Base-by-base conservation (phyloP, 2,113 vertebrate species). In the Zosterops japonicus region DNA sequence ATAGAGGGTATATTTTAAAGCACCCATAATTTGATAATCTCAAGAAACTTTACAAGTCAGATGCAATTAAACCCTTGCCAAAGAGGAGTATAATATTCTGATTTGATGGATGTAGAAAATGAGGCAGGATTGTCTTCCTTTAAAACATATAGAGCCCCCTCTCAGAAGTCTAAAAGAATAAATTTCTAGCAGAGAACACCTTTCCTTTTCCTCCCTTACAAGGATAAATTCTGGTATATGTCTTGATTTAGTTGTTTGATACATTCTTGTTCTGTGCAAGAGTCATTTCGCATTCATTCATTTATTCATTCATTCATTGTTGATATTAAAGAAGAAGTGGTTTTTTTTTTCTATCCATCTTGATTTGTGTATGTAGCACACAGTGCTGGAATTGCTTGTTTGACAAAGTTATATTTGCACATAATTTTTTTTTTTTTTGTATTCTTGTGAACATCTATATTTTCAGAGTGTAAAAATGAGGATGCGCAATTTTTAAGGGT, bases 401-500 rank as follows among this genome's bases (percentile, higher is more conserved):
- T 27, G 39, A 55, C 5, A 29, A 77, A 86, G 18, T 65, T 57
- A 13, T 74, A 25, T 50, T 89, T 87, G 21, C 33, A 31, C 23
- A 7, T 61, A 27, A 12, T 82, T 83, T 27, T 14, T 21, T 61
- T 21, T 61, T 59, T 36, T 70, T 47, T 44, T 42, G 9, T 6
- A 67, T 63, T 89, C 19, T 33, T 82, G 49, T 94, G 50, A 65
- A 53, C 47, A 24, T 42, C 24, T 87, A 3, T 29, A 44, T 35
- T 31, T 56, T 84, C 74, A 76, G 59, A 80, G 65, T 25, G 4
- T 42, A 83, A 90, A 95, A 83, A 72, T 22, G 33, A 78, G 71
- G 44, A 24, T 11, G 31, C 33, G 12, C 53, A 39, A 55, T 68
- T 92, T 12, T 27, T 91, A 52, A 65, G 72, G 24, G 17, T 70